Base-by-base conservation (phyloP, 2,888 invertebrate species). In the Thysanoteuthis rhombus region DNA sequence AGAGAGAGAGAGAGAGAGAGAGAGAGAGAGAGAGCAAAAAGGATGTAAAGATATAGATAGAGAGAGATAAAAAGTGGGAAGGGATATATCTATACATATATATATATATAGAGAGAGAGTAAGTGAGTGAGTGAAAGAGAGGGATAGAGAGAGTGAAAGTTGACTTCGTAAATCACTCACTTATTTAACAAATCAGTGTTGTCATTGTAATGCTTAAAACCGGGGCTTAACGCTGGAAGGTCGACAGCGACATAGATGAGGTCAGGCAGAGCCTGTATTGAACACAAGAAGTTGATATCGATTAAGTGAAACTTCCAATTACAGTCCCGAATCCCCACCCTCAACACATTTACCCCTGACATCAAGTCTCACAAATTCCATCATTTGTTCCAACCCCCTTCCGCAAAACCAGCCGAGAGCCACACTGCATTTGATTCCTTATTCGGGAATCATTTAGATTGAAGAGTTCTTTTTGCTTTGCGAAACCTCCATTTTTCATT, bases 291-390 rank as follows among this genome's bases (percentile, higher is more conserved):
- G n/a, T 36, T 75, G 75, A n/a, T 75, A 75, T 75, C 75, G 75
- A 75, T 75, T 75, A 75, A 75, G 75, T 75, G 75, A 75, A n/a
- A 75, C 75, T 75, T 75, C n/a, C n/a, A 75, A 75, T 75, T 75
- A 75, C n/a, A n/a, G n/a, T 75, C 75, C 12, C n/a, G 36, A 52
- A n/a, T 12, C n/a, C 16, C 12, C n/a, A 2, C 10, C n/a, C 10
- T 4, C n/a, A 75, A 36, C 75, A 19, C 75, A n/a, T n/a, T 75
- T 75, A n/a, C n/a, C n/a, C 75, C n/a, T n/a, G 16, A 12, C n/a
- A 36, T 19, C 16, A 16, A 4, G 12, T n/a, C n/a, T 75, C n/a
- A 75, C 75, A 16, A 12, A 36, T 75, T 8, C n/a, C n/a, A 32
- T 2, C 75, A 75, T 75, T 16, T 12, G n/a, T 75, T 36, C n/a